phyloP scores from a whole-genome alignment of 2,113 vertebrate species.

The Eudyptes chrysolophus region DNA sequence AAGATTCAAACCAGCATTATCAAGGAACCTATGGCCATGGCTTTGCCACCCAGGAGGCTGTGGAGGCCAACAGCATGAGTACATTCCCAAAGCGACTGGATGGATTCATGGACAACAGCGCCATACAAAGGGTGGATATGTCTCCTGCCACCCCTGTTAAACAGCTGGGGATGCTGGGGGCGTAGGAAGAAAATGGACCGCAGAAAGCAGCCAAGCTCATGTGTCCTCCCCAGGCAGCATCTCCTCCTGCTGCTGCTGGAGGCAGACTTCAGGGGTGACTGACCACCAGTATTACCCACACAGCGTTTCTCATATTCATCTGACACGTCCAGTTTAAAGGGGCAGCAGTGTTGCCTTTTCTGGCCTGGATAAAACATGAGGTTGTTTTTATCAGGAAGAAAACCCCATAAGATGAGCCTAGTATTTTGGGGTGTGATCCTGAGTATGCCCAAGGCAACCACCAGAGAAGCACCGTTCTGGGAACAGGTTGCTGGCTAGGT shows the following conservation, averaged over 20 bases:
- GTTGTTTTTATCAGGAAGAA: background rate
- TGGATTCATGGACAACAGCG: background rate
- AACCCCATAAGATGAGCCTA: background rate
- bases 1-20: background rate
- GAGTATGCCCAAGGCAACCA: background rate
- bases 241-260: background rate
- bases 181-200: background rate
- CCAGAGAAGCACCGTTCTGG: background rate
- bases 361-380: background rate
- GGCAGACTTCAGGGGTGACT: background rate
- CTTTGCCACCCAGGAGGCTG: background rate
- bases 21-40: background rate
- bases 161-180: background rate
- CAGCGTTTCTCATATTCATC: accelerated
- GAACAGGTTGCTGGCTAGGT: background rate
- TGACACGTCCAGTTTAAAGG: background rate
- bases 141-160: background rate
- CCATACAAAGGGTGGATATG: background rate
- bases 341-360: background rate
- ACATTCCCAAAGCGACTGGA: background rate
- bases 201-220: background rate
- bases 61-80: background rate
- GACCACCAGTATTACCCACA: background rate
- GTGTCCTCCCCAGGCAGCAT: background rate
- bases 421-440: background rate